Conservation (phyloP, 2,113 vertebrate species). For the Hassar affinis region DNA sequence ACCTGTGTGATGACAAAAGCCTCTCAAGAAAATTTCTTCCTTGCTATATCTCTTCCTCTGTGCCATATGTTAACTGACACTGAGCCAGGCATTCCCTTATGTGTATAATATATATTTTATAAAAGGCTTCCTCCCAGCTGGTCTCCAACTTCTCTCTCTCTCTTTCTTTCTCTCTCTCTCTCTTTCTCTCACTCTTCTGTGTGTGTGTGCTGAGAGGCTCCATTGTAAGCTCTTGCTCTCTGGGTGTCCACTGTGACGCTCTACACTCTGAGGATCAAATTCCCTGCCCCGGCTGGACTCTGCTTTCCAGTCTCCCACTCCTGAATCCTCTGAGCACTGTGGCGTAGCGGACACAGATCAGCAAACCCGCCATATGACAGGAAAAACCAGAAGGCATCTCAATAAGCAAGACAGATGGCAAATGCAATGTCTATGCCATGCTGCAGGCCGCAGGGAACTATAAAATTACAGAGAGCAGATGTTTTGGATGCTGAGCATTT, state of each 20-base stretch:
- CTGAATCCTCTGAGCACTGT: conserved; percentile 36
- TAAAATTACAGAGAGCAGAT: conserved; percentile 45
- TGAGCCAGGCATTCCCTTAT: background rate
- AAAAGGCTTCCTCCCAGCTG: background rate
- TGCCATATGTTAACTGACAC: background rate
- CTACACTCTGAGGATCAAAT: conserved; percentile 33
- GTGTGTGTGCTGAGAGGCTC: conserved; percentile 44
- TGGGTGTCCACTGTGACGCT: conserved; percentile 39
- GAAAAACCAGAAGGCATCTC: conserved; percentile 38
- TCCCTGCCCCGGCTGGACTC: conserved; percentile 28
- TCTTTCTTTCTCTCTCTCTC: conserved; percentile 7
- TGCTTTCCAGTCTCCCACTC: conserved; percentile 5
- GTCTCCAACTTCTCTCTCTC: background rate
- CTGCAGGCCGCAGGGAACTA: conserved; percentile 4
- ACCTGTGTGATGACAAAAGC: conserved; percentile 46
- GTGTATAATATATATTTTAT: background rate
- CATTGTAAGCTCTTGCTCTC: conserved; percentile 51
- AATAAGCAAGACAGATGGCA: conserved; percentile 45
- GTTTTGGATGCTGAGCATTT: conserved; percentile 10
- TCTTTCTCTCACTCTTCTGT: conserved; percentile 33
- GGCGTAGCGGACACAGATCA: conserved; percentile 46
- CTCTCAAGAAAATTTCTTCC: conserved; percentile 5
- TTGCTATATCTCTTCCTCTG: background rate
- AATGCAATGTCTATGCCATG: conserved; percentile 8
- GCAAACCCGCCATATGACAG: conserved; percentile 38